phyloP scores from a whole-genome alignment of 1,140 invertebrate species.

The Drosophila baimaii region DNA sequence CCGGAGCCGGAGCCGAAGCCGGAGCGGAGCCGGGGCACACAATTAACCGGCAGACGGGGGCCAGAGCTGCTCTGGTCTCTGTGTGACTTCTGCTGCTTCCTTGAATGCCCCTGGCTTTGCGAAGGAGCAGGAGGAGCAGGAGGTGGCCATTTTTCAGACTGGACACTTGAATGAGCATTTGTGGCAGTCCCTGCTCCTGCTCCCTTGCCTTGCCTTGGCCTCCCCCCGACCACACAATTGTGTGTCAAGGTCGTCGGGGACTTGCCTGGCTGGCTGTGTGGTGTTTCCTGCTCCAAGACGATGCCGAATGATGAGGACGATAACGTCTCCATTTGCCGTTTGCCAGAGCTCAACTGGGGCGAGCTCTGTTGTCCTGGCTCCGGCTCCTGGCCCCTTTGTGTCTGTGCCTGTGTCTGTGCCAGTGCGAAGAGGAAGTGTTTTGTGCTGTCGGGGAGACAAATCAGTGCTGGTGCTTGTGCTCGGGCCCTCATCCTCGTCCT shows the following conservation, averaged over 20 bases:
- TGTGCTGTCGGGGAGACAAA: constrained; percentile 59
- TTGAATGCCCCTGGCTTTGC: constrained; percentile 55
- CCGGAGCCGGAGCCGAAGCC: constrained; percentile 1
- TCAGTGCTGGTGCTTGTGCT: constrained; percentile 41
- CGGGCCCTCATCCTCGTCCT: constrained; percentile 25
- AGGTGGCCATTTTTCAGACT: constrained; percentile 74
- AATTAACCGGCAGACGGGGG: constrained; percentile 43
- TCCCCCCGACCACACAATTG: constrained; percentile 35
- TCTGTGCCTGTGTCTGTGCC: constrained; percentile 30
- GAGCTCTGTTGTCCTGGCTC: constrained; percentile 28
- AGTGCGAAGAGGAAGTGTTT: constrained; percentile 65
- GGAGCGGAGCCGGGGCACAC: constrained; percentile 17
- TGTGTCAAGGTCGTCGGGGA: constrained; percentile 74
- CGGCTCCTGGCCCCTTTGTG: constrained; percentile 28
- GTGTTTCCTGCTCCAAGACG: constrained; percentile 78
- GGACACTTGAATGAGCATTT: constrained; percentile 74
- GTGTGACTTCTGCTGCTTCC: constrained; percentile 53
- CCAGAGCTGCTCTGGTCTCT: constrained; percentile 34
- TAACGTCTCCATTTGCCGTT: constrained; percentile 71
- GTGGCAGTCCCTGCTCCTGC: constrained; percentile 8
- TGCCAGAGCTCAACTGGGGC: constrained; percentile 16
- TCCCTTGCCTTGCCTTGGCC: not conserved
- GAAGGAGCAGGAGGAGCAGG: constrained; percentile 11
- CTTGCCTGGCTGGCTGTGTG: constrained; percentile 24
- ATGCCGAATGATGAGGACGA: constrained; percentile 71